Conservation (phyloP, 2,797 vertebrate genomes). For the Taeniopygia guttata region DNA sequence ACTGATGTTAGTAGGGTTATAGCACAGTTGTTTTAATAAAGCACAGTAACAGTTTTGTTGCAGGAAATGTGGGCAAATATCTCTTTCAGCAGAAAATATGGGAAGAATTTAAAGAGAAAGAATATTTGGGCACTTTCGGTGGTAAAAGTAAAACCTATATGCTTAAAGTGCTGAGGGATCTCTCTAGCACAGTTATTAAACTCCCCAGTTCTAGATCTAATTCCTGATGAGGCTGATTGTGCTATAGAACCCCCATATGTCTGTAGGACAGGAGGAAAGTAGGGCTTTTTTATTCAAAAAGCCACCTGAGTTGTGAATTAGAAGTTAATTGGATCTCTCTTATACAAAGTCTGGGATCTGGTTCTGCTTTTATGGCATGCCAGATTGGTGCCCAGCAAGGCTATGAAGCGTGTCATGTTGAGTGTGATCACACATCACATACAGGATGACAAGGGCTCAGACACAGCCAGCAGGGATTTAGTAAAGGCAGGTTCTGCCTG, state of each 20-base stretch:
- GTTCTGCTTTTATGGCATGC: neutral
- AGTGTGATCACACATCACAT: neutral
- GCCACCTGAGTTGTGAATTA: neutral
- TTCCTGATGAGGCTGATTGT: neutral
- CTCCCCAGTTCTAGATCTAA: neutral
- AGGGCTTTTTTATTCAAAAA: neutral
- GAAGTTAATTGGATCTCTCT: neutral
- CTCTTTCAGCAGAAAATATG: conserved; percentile 19
- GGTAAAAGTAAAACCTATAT: neutral
- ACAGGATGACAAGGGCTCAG: neutral
- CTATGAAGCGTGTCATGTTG: neutral
- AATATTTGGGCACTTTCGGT: neutral
- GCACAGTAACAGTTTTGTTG: conserved; percentile 17
- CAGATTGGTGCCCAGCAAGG: neutral
- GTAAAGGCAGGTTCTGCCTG: neutral
- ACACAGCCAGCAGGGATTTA: neutral
- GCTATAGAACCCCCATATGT: neutral
- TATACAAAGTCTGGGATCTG: neutral
- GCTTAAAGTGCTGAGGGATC: neutral
- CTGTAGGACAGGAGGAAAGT: neutral
- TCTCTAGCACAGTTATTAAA: neutral
- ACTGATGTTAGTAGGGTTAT: conserved; percentile 8
- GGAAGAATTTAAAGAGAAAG: conserved; percentile 39
- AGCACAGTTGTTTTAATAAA: conserved; percentile 4
- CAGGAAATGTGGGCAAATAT: conserved; percentile 50